Base-by-base conservation (phyloP, 1,140 invertebrate genomes). In the Drosophila biarmipes region DNA sequence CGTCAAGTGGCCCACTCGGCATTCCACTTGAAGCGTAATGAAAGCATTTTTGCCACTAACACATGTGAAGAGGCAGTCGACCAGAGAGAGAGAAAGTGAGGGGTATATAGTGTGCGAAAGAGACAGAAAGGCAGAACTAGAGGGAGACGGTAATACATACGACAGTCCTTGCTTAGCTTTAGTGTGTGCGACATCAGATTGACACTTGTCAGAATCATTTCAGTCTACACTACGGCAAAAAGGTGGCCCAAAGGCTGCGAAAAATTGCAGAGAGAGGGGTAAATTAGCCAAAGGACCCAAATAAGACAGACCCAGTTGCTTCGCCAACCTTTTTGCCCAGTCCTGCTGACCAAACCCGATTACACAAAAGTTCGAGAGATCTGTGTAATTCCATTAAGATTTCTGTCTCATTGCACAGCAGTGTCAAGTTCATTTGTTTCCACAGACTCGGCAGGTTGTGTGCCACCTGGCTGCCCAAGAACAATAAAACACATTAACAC, bases 11-110 rank as follows among this genome's bases (percentile, higher is more conserved):
- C 64, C 78, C 82, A 86, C 82, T 86, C 79, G 64, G 78, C 68
- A 80, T 86, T 87, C 74, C 81, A 86, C 82, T 86, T 86, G 78
- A 87, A 76, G 78, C 78, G 67, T 86, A 86, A 86, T 87, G 82
- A 87, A 86, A 86, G 82, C 82, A 86, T 86, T 84, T 84, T 80
- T 75, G 74, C 82, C 74, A 82, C 64, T 74, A 74, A 80, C 77
- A 68, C 43, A 75, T 59, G 53, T 75, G 74, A 63, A 80, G 52
- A 27, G 38, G 10, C 35, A 31, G 35, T 35, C 8, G 19, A 10
- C 29, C 29, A 10, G 49, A 42, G 19, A 48, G 35, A 48, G 17
- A 29, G 14, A 34, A 12, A 34, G 29, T 19, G 29, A 35, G 46
- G 48, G 10, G 27, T 5, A 35, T 11, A 49, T 6, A 31, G 14